Evolutionary conservation across 1,140 invertebrate species (phyloP), one percentile per base, ranked within the genome.

Genomic region (Bathynomus jamesi): DNA sequence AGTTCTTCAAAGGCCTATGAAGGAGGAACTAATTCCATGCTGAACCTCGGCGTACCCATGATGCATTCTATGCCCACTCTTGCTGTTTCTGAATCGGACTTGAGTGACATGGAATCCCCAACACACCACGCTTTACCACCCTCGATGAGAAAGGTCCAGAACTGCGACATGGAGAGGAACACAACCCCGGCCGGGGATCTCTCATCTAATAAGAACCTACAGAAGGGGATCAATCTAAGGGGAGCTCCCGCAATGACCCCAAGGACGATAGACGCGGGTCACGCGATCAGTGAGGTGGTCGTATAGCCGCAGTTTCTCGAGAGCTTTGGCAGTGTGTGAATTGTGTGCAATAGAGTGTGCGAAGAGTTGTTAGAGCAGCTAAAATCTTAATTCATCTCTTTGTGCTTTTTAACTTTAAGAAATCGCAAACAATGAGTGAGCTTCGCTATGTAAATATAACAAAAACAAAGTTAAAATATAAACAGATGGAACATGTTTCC

Each of bases 121-220:
- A 79, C 67, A 73, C 85, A 78, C 81, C 85, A 61, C 84, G 85
- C 78, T 86, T 84, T 60, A 74, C 78, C 64, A 73, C 74, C 63
- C 85, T 88, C 89, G 80, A 83, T 89, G 67, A 88, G 88, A 81
- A 90, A 90, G 81, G 87, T 88, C 64, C 89, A 89, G 80, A 89
- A 89, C 82, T 84, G 86, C 30, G 90, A 91, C 80, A 88, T 90
- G 79, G 85, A 89, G 71, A 91, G 91, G 81, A 90, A 91, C 81
- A 90, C 89, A 17, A 89, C 89, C 67, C 87, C 88, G 75, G 88
- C 89, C 46, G 85, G 85, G 72, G 87, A 88, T 77, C 89, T 89
- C 79, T 86, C 85, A 21, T 75, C 40, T 17, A 53, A 69, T 66
- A 75, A 75, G 61, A 75, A 69, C 69, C 32, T 75, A 21, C 73